A percentile compares a stretch with the other conserved stretches of the same genome.
Evolutionary conservation across 2,113 vertebrate genomes (phyloP).

Genomic region (Embiotoca jacksoni): DNA sequence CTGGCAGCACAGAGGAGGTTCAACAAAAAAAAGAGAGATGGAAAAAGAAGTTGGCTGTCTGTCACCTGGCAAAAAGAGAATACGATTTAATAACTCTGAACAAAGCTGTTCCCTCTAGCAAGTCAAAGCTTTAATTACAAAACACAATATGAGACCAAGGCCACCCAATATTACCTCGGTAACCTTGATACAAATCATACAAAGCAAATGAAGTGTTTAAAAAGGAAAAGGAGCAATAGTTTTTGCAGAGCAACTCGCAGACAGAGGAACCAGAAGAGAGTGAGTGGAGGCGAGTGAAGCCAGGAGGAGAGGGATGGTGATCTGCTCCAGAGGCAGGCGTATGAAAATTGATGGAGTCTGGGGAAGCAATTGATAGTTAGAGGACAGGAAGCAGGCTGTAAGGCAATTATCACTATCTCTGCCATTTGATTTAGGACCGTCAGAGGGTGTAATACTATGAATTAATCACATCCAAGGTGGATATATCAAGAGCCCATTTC

Average conservation of each 20-base stretch:
- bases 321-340: constrained; percentile 48
- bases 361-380: constrained; percentile 77
- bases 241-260: constrained; percentile 5
- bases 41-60: constrained; percentile 58
- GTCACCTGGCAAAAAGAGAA: constrained; percentile 61
- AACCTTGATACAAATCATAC: constrained; percentile 79
- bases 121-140: constrained; percentile 80
- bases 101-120: constrained; percentile 67
- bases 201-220: constrained; percentile 74
- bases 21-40: constrained; percentile 37
- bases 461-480: constrained; percentile 76
- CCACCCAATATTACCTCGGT: constrained; percentile 68
- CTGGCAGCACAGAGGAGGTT: constrained; percentile 47
- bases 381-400: constrained; percentile 81
- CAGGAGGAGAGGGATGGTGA: constrained; percentile 23
- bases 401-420: constrained; percentile 81
- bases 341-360: constrained; percentile 80
- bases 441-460: constrained; percentile 73
- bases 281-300: constrained; percentile 26
- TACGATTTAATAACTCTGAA: constrained; percentile 75
- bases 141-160: constrained; percentile 67
- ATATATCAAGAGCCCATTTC: constrained; percentile 65
- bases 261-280: constrained; percentile 5
- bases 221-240: constrained; percentile 25
- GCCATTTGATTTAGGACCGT: constrained; percentile 77